Base-by-base conservation (phyloP, 2,797 vertebrate species). In the Eulemur albifrons region DNA sequence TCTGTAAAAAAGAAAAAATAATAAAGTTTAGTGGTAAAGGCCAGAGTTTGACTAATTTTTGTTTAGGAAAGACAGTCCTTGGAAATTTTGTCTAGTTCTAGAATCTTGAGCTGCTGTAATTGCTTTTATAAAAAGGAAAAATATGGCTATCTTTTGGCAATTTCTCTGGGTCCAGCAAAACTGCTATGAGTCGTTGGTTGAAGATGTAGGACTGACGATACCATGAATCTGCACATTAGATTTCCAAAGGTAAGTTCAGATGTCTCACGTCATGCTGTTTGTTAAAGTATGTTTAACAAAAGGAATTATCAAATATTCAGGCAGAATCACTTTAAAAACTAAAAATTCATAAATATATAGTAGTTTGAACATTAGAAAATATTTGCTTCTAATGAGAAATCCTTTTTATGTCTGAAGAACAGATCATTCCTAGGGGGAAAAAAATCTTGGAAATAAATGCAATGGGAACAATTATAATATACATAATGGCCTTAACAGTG, bases 331-430 rank as follows among this genome's bases (percentile, higher is more conserved):
- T 45, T 70, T 88, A 35, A 83, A 91, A 91, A 61, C 35, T 45
- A 70, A 87, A 87, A 82, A 52, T 45, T 61, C n/a, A 48, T 35
- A 57, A 25, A 63, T 57, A 63, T 88, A 10, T 38, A 77, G 21
- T 38, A 69, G n/a, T 77, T 77, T 86, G 54, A 87, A 84, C n/a
- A 67, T 59, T 40, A 83, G 76, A 75, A 83, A 86, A 81, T 63
- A 50, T 50, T 96, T 90, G 93, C n/a, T 69, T 94, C 75, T 77
- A 81, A 52, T 9, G 69, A 81, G 65, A 80, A 88, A 82, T 75
- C 43, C 25, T 45, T 89, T 79, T 89, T 35, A 38, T 80, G 65
- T 76, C 77, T 82, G 70, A 87, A 93, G 45, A 25, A 61, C 40
- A 75, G 59, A 40, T 69, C 45, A 70, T 75, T 73, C 75, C 73